Base-by-base conservation (phyloP, 2,797 vertebrate species). In the Malurus splendens region DNA sequence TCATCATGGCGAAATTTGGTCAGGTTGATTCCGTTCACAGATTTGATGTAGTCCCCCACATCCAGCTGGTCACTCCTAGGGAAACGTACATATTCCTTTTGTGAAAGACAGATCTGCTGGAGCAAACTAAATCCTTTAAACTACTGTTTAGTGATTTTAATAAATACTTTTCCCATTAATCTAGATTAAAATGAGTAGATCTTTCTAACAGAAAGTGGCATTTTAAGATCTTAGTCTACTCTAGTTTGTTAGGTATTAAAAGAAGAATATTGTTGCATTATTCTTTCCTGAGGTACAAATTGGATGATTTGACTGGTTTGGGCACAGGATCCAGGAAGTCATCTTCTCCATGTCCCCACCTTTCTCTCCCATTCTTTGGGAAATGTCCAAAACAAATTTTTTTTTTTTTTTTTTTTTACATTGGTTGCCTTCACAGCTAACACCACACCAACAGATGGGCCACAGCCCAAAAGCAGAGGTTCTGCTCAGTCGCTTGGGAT, bases 1-100 rank as follows among this genome's bases (percentile, higher is more conserved):
- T 99, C 99, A 7, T 99, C 99, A 0, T 99, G 99, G 60, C 99
- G 98, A 97, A 99, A 99, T 89, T 98, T 99, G 77, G 98, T 98
- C 92, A 99, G 95, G 96, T 99, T 99, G 97, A 99, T 99, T 76
- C 99, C 99, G 59, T 99, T 99, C 24, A 99, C 99, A 6, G 99
- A 98, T 89, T 98, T 98, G 92, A 99, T 99, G 95, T 99, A 99
- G 96, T 99, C 99, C 1, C 99, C 99, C 32, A 99, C 97, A 83
- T 98, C 99, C 94, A 99, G 97, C 97, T 99, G 99, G 95, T 99
- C 99, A 84, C 99, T 99, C 97, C 99, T 99, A 87, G 92, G 60
- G 95, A 97, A 57, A 94, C 12, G 85, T 18, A 87, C 15, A 66
- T 39, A 8, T 25, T 83, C 1, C 6, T 36, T 59, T 88, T 52